These are phyloP conservation scores for Stenodera caucasica DNA, from an alignment of 2,888 invertebrate genomes.

Conservation along the genomic window DNA sequence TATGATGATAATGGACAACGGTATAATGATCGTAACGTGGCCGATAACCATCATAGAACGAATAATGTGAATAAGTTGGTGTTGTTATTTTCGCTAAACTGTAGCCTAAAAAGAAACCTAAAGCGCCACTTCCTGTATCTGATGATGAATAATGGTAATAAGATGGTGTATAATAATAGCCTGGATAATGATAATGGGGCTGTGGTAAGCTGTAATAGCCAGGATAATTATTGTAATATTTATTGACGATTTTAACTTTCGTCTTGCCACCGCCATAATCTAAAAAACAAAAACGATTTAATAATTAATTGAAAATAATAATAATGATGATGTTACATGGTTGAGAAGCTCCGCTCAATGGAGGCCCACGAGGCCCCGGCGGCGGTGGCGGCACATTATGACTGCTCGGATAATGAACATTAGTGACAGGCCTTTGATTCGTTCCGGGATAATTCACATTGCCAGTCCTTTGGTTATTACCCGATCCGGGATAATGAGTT, in stretches of 20 bases:
- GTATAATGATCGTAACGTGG: constrained; percentile 48
- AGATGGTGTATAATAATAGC: constrained; percentile 24
- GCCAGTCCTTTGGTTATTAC: background rate
- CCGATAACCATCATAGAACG: constrained; percentile 38
- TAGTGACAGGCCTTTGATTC: background rate
- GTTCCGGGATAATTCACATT: background rate
- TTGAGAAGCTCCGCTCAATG: constrained; percentile 1
- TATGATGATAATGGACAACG: constrained; percentile 53
- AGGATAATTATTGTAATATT: constrained; percentile 40
- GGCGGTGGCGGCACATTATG: constrained; percentile 1
- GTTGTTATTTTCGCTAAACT: constrained; percentile 43
- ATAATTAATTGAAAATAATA: background rate
- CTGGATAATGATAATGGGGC: constrained; percentile 16
- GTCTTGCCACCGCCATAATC: constrained; percentile 9
- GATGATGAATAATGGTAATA: constrained; percentile 39
- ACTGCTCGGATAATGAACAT: background rate
- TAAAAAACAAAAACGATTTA: background rate
- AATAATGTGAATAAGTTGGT: constrained; percentile 41
- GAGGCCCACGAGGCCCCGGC: constrained; percentile 16
- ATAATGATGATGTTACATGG: constrained; percentile 2
- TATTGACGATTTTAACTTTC: constrained; percentile 36
- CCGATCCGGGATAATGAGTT: constrained; percentile 6
- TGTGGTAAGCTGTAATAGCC: constrained; percentile 26
- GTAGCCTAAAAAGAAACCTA: constrained; percentile 48
- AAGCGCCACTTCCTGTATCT: constrained; percentile 43